Conservation (phyloP, 2,888 invertebrate species). For the Mythimna lalbum region DNA sequence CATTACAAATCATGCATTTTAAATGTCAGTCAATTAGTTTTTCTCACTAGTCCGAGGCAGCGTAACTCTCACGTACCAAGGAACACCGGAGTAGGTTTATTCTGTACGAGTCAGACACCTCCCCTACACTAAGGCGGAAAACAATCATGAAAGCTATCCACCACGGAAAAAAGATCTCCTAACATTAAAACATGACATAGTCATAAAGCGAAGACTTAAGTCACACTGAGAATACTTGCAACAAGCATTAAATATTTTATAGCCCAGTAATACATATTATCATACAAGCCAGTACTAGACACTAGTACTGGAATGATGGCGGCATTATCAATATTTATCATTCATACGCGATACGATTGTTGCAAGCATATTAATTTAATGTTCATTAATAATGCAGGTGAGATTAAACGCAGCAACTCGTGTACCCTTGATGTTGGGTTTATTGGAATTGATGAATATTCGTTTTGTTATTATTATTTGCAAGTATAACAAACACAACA, state of each 20-base stretch:
- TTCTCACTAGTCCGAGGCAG: no score
- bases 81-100: no score
- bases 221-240: not conserved
- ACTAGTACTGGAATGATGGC: constrained; percentile 38
- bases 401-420: constrained; percentile 45
- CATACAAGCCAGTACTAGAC: constrained; percentile 30
- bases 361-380: constrained; percentile 63
- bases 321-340: constrained; percentile 61
- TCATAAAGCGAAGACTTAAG: not conserved
- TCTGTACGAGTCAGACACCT: no score
- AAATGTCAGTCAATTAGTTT: no score
- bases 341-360: constrained; percentile 58
- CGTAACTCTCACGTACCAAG: no score
- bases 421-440: constrained; percentile 39
- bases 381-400: constrained; percentile 58
- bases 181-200: not conserved
- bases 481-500: not conserved
- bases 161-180: no score
- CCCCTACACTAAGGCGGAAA: no score
- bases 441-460: constrained; percentile 35
- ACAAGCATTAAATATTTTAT: constrained; percentile 16
- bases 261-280: constrained; percentile 38
- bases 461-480: constrained; percentile 5
- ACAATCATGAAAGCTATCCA: no score
- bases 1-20: no score